A percentile compares a stretch with the other conserved stretches of the same genome.
These are phyloP conservation scores for Pogonocherus hispidulus DNA, from an alignment of 2,888 invertebrate species.

Conservation along the genomic window DNA sequence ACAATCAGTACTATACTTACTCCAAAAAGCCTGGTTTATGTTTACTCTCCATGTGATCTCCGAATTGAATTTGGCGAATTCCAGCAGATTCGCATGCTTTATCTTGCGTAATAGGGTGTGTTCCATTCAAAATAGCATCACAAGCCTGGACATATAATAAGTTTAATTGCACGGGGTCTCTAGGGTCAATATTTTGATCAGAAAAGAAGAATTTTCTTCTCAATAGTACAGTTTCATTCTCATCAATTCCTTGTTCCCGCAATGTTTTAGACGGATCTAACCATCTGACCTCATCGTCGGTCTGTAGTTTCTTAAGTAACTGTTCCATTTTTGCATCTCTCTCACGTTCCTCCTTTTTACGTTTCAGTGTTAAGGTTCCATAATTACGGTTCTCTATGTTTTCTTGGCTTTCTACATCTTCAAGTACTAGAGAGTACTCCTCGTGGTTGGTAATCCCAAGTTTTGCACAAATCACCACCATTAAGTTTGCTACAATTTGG, in stretches of 20 bases:
- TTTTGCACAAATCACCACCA: slow-evolving; percentile 99
- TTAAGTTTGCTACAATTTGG: slow-evolving; percentile 95
- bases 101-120: slow-evolving; percentile 97
- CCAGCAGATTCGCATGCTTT: slow-evolving; percentile 97
- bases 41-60: slow-evolving; percentile 92
- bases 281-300: slow-evolving; percentile 95
- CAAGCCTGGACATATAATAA: slow-evolving; percentile 97
- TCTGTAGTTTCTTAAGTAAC: slow-evolving; percentile 94
- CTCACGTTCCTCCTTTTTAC: slow-evolving; percentile 88
- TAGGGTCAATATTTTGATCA: slow-evolving; percentile 97
- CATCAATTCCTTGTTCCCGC: slow-evolving; percentile 96
- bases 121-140: slow-evolving; percentile 96
- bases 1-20: slow-evolving; percentile 81
- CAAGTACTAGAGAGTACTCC: slow-evolving; percentile 93
- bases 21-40: slow-evolving; percentile 95
- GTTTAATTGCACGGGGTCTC: slow-evolving; percentile 98
- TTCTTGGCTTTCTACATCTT: slow-evolving; percentile 85
- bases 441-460: slow-evolving; percentile 99
- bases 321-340: slow-evolving; percentile 97
- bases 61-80: slow-evolving; percentile 98
- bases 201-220: slow-evolving; percentile 98
- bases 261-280: slow-evolving; percentile 98
- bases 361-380: slow-evolving; percentile 92
- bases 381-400: slow-evolving; percentile 80
- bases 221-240: slow-evolving; percentile 91